phyloP scores from a whole-genome alignment of 2,113 vertebrate genomes.

The Chelonoidis abingdonii region DNA sequence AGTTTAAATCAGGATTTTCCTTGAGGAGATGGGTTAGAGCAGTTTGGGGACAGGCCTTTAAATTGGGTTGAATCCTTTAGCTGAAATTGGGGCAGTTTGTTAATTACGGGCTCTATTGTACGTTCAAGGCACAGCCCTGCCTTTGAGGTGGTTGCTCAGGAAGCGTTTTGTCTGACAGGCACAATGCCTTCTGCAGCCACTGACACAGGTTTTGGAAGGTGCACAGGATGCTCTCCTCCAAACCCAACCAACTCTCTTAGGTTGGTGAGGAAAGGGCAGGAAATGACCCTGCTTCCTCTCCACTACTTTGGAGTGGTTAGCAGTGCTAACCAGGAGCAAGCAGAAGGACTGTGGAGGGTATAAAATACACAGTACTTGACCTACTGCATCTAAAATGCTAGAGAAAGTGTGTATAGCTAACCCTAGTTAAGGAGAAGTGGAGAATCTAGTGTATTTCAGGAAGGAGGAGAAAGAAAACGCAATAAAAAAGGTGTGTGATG shows the following conservation, averaged over 20 bases:
- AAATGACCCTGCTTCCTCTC: background rate
- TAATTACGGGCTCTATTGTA: background rate
- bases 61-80: background rate
- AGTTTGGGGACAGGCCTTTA: background rate
- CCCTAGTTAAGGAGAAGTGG: background rate
- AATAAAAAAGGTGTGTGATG: background rate
- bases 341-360: background rate
- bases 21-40: background rate
- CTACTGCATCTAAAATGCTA: background rate
- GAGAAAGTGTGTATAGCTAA: background rate
- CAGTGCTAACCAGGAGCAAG: background rate
- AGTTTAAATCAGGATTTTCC: background rate
- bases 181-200: background rate
- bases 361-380: background rate
- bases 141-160: background rate
- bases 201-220: background rate
- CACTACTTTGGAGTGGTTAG: background rate
- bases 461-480: background rate
- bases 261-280: background rate
- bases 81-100: background rate
- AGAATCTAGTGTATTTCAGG: background rate
- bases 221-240: background rate
- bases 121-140: background rate
- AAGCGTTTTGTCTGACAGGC: background rate
- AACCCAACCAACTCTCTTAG: background rate